These are phyloP conservation scores for Nasua narica DNA, from an alignment of 2,797 vertebrate genomes.

Conservation along the genomic window DNA sequence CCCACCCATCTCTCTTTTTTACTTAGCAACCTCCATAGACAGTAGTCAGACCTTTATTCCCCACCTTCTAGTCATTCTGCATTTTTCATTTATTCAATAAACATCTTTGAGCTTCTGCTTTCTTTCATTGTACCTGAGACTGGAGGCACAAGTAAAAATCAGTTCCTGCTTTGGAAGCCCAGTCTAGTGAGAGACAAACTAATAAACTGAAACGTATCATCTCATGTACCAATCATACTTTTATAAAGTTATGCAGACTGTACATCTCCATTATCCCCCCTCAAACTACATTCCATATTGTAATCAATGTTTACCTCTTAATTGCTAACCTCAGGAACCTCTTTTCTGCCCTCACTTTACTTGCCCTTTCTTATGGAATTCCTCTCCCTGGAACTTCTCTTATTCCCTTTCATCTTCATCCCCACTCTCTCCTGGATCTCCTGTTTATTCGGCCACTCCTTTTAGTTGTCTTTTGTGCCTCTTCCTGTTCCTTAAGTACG, in stretches of 20 bases:
- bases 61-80: neutral
- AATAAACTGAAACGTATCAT: neutral
- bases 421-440: neutral
- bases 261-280: neutral
- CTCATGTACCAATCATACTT: neutral
- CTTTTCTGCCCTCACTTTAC: neutral
- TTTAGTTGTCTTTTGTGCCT: neutral
- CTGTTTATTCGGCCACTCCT: neutral
- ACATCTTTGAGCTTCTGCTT: neutral
- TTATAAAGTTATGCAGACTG: neutral
- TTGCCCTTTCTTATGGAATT: neutral
- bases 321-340: neutral
- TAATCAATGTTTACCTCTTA: neutral
- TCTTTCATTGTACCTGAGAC: neutral
- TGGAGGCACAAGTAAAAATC: neutral
- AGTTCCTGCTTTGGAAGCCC: neutral
- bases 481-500: neutral
- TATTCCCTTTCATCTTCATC: neutral
- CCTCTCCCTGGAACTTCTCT: neutral
- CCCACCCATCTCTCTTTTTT: neutral
- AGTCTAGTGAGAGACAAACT: neutral
- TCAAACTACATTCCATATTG: neutral
- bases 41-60: neutral
- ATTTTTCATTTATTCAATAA: neutral
- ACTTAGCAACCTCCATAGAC: neutral